These are phyloP conservation scores for Falco berigora DNA, from an alignment of 2,797 vertebrate genomes.

Conservation along the genomic window DNA sequence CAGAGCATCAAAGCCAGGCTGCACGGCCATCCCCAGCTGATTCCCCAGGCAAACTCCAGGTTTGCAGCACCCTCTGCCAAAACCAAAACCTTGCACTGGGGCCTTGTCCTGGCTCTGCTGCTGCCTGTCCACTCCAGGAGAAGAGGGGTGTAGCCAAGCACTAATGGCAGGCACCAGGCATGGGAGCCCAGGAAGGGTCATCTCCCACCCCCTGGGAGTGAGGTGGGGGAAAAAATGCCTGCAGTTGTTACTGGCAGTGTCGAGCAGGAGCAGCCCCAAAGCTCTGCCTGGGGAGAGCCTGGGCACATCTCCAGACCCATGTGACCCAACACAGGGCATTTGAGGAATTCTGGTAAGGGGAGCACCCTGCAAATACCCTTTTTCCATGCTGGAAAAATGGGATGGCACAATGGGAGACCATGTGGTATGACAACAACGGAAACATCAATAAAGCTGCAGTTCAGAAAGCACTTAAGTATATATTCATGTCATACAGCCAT, in stretches of 20 bases:
- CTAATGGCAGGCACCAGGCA: background rate
- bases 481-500: background rate
- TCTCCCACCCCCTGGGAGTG: too few species aligned
- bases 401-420: background rate
- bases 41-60: background rate
- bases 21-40: fast-evolving
- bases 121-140: background rate
- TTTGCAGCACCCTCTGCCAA: background rate
- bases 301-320: background rate
- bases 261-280: background rate
- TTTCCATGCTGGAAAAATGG: background rate
- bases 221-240: background rate
- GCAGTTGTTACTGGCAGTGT: fast-evolving
- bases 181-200: background rate
- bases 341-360: background rate
- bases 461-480: background rate
- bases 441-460: background rate
- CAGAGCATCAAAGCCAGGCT: background rate
- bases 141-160: background rate
- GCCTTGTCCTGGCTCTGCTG: fast-evolving
- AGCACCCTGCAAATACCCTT: background rate
- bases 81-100: background rate
- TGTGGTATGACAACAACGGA: background rate
- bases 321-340: background rate
- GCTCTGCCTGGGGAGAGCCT: background rate